Conservation (phyloP, 2,113 vertebrate genomes). For the Serinus canaria region DNA sequence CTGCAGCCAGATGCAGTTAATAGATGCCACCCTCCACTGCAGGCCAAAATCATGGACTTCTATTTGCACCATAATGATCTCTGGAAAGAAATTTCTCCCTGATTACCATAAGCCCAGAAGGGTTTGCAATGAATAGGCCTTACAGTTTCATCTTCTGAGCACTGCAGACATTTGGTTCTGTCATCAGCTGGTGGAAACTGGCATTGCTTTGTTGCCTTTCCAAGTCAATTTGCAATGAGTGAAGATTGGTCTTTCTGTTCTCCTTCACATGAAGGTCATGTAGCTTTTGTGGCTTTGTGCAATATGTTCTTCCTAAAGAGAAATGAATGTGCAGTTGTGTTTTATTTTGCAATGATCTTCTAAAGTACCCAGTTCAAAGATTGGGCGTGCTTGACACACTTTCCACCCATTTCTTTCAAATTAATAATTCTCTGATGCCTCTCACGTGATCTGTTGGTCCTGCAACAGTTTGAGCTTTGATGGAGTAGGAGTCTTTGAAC, state of each 20-base stretch:
- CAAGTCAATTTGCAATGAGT: constrained; percentile 17
- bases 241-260: constrained; percentile 53
- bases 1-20: not conserved
- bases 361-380: constrained; percentile 61
- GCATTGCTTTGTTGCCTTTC: constrained; percentile 31
- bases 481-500: constrained; percentile 47
- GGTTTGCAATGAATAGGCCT: not conserved
- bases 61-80: not conserved
- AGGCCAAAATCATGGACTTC: not conserved
- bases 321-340: constrained; percentile 61
- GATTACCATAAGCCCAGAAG: constrained; percentile 23
- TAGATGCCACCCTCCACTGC: not conserved
- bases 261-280: constrained; percentile 54
- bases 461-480: constrained; percentile 44
- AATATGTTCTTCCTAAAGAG: constrained; percentile 52
- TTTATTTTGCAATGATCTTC: constrained; percentile 58
- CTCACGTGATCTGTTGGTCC: constrained; percentile 49
- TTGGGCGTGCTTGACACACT: constrained; percentile 30
- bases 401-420: constrained; percentile 53
- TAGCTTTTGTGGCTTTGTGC: constrained; percentile 55
- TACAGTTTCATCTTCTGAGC: not conserved
- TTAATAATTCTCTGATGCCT: constrained; percentile 54
- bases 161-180: not conserved
- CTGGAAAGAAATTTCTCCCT: constrained; percentile 2
- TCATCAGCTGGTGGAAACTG: constrained; percentile 38